Base-by-base conservation (phyloP, 2,888 invertebrate genomes). In the Cantharis flavilabris region DNA sequence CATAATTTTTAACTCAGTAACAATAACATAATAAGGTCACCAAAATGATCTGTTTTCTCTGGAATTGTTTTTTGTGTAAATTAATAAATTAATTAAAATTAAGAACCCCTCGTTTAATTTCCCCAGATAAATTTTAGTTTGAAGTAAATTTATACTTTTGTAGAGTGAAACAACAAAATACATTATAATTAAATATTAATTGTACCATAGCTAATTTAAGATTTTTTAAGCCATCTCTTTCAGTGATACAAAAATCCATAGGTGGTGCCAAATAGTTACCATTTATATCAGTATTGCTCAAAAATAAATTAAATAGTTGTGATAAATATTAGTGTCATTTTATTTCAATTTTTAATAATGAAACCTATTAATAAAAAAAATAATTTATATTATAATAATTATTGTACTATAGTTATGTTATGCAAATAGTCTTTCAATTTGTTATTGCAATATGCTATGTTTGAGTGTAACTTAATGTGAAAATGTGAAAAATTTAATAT, bases 191-290 rank as follows among this genome's bases (percentile, higher is more conserved):
- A 33, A 33, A 49, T 49, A 49, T 49, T n/a, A 49, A n/a, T 49
- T 49, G 49, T 49, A 49, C 49, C 49, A n/a, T 49, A 49, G n/a
- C n/a, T 49, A 49, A 49, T 9, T 7, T 49, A 49, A 49, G 49
- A 49, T 49, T 49, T 3, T 67, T 71, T 76, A 69, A 72, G 80
- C 81, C 81, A 81, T 81, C 76, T 75, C 71, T 72, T 72, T 82
- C 83, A 83, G 83, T 83, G 83, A 83, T 79, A 71, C 72, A 69
- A 69, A 62, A 69, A 78, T 75, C 76, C 69, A 67, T 76, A 75
- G 77, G 79, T 83, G 83, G 83, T 84, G 83, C 84, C 84, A 84
- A 84, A 83, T 83, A 84, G 84, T 84, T 84, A 84, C 84, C 84
- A 82, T 81, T 79, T 77, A 72, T 80, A 80, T 77, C 80, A 82